A percentile compares a stretch with the other conserved stretches of the same genome.
phyloP scores from a whole-genome alignment of 2,797 vertebrate genomes.

The Loriculus beryllinus region DNA sequence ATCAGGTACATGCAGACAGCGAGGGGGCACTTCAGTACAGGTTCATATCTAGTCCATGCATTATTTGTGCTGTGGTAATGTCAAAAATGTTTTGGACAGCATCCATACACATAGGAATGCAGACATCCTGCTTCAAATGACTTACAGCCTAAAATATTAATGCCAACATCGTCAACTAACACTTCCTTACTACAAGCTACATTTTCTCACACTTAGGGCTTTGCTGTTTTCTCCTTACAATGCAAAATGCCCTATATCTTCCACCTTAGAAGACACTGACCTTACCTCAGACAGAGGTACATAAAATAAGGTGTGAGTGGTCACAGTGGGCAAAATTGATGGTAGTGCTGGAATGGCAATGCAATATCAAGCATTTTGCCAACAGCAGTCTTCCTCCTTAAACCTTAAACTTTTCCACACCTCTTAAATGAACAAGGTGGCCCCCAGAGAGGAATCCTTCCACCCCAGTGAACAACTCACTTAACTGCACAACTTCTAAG shows the following conservation, averaged over 20 bases:
- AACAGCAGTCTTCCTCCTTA: neutral
- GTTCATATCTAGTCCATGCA: neutral
- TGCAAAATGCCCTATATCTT: neutral
- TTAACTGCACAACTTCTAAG: constrained; percentile 32
- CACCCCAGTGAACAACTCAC: neutral
- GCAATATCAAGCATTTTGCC: neutral
- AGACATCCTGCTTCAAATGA: neutral
- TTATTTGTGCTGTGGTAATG: constrained; percentile 9
- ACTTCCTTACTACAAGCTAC: neutral
- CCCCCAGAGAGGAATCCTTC: neutral
- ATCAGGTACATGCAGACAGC: neutral
- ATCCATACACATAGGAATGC: neutral
- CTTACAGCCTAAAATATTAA: constrained; percentile 6
- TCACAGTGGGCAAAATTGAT: neutral
- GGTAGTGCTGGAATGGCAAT: neutral
- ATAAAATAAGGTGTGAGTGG: neutral
- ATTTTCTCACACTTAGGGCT: neutral
- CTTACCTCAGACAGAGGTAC: neutral
- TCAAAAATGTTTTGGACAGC: neutral
- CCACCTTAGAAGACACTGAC: neutral
- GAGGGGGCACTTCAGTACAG: neutral
- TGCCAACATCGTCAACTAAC: neutral
- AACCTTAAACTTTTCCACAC: constrained; percentile 1
- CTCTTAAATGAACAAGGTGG: neutral
- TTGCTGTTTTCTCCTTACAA: neutral